Percentiles rank a stretch among this genome's conserved stretches.
These are phyloP conservation scores for Crotophaga sulcirostris DNA, from an alignment of 2,113 vertebrate genomes.

Conservation along the genomic window DNA sequence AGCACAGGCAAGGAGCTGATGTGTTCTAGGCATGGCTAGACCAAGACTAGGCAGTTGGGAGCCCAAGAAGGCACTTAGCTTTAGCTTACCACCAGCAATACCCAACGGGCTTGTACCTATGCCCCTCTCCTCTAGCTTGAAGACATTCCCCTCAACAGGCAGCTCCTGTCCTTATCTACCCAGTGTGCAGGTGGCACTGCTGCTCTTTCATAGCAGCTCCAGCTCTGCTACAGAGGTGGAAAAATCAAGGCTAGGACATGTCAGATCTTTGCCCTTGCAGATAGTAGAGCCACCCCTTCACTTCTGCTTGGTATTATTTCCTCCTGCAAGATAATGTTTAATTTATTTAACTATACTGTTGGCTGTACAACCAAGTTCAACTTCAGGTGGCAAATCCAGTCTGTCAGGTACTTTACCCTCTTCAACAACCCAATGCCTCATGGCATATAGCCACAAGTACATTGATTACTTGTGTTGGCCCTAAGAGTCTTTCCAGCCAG, in stretches of 20 bases:
- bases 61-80: background rate
- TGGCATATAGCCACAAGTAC: background rate
- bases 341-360: background rate
- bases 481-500: background rate
- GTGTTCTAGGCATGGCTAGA: background rate
- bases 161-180: background rate
- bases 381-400: background rate
- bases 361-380: background rate
- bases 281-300: background rate
- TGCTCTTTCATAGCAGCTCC: background rate
- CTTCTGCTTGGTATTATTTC: background rate
- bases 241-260: background rate
- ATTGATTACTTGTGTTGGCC: background rate
- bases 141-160: background rate
- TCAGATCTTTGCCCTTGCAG: background rate
- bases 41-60: background rate
- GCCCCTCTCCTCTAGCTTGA: background rate
- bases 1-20: background rate
- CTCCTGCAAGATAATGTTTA: background rate
- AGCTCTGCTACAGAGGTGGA: background rate
- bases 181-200: background rate
- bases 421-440: background rate
- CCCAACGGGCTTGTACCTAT: background rate
- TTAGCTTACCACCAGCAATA: background rate
- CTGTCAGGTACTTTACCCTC: background rate